A percentile compares a stretch with the other conserved stretches of the same genome.
Evolutionary conservation across 2,113 vertebrate species (phyloP).

Genomic region (Gulo gulo): DNA sequence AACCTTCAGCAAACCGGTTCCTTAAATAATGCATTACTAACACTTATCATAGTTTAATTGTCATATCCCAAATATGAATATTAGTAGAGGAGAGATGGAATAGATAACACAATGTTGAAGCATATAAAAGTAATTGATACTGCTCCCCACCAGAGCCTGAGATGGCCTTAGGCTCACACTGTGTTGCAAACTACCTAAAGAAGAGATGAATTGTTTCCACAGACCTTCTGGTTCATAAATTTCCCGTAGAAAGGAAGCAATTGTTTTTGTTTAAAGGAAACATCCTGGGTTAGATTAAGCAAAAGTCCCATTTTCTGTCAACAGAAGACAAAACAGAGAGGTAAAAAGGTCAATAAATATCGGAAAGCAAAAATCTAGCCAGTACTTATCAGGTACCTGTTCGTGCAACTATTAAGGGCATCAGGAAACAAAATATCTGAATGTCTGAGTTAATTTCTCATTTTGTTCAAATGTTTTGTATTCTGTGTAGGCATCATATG

Average conservation of each 20-base stretch:
- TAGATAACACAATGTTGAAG: neutral
- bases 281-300: constrained; percentile 69
- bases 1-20: neutral
- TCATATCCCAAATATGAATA: neutral
- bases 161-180: neutral
- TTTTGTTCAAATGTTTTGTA: neutral
- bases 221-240: constrained; percentile 66
- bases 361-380: neutral
- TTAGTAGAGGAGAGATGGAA: neutral
- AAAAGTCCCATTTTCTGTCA: constrained; percentile 66
- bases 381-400: neutral
- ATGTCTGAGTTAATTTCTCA: neutral
- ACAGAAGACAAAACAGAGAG: constrained; percentile 64
- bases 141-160: neutral
- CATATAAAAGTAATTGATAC: neutral
- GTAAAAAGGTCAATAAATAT: constrained; percentile 64
- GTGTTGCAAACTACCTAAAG: constrained; percentile 5
- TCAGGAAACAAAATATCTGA: neutral
- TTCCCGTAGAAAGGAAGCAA: constrained; percentile 70
- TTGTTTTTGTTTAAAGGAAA: constrained; percentile 76
- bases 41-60: neutral
- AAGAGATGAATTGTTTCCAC: constrained; percentile 46
- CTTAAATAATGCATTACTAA: neutral
- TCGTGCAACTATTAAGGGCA: neutral
- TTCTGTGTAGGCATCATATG: neutral